A percentile compares a stretch with the other conserved stretches of the same genome.
These are phyloP conservation scores for Drosophila lacicola DNA, from an alignment of 2,888 invertebrate genomes.

Conservation along the genomic window DNA sequence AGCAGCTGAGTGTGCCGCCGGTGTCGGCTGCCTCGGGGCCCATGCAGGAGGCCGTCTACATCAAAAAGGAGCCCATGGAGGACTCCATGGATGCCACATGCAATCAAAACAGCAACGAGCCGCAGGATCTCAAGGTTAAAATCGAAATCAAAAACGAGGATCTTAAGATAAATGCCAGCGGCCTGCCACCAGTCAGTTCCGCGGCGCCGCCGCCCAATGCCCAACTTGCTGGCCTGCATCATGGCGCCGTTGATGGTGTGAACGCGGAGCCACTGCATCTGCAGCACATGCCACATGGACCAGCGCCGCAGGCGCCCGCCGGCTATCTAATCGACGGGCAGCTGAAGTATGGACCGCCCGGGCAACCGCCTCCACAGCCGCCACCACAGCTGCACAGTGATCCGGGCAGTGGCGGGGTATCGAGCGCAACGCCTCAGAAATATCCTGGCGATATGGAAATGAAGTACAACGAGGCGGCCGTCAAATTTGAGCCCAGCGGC, in stretches of 20 bases:
- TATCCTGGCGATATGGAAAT: conserved; percentile 83
- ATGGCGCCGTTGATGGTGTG: conserved; percentile 68
- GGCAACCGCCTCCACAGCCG: conserved; percentile 62
- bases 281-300: conserved; percentile 73
- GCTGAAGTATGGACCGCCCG: conserved; percentile 76
- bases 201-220: conserved; percentile 46
- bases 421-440: conserved; percentile 72
- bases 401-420: conserved; percentile 52
- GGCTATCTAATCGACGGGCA: conserved; percentile 82
- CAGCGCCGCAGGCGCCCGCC: conserved; percentile 69
- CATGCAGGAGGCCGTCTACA: conserved; percentile 87
- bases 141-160: conserved; percentile 87
- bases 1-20: conserved; percentile 33
- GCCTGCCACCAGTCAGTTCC: conserved; percentile 47
- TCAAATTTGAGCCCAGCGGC: conserved; percentile 78
- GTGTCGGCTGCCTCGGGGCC: conserved; percentile 48
- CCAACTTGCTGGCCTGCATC: conserved; percentile 61
- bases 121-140: conserved; percentile 90
- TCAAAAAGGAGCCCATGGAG: conserved; percentile 85
- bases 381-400: conserved; percentile 77
- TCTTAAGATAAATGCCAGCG: conserved; percentile 68
- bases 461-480: conserved; percentile 82
- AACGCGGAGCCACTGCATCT: conserved; percentile 82
- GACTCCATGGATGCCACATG: conserved; percentile 85
- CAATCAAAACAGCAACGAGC: conserved; percentile 87